Evolutionary conservation across 2,113 vertebrate genomes (phyloP), one percentile per base, ranked within the genome.

Genomic region (Tachysurus vachellii): DNA sequence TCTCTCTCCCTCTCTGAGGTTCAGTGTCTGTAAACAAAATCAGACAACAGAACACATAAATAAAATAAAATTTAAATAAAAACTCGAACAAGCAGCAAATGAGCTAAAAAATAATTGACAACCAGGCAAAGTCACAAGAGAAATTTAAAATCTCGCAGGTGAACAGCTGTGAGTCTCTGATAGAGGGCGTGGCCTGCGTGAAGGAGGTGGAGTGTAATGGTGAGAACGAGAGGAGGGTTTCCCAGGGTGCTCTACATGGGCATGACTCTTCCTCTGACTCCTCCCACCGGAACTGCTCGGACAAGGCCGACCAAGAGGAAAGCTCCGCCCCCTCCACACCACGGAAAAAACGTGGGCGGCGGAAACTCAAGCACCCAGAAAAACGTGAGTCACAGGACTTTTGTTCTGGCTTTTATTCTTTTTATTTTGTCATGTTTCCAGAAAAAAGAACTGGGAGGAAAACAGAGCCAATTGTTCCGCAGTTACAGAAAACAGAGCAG

Each of bases 261-360:
- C 85, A 82, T 28, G 68, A 84, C 84, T 85, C 87, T 23, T 88
- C 87, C 66, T 87, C 80, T 12, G 95, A 94, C 82, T 93, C 95
- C 87, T 92, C 93, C 42, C 92, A 96, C 92, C 95, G 95, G 91
- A 99, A 98, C 28, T 96, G 97, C 70, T 95, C 96, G 89, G 96
- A 96, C 86, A 96, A 95, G 85, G 96, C 95, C 83, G 94, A 95
- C 75, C 94, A 94, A 9, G 96, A 96, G 85, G 87, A 88, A 61
- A 96, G 97, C 61, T 93, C 95, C 6, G 92, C 94, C 89, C 92
- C 93, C 47, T 93, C 92, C 71, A 92, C 93, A 64, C 91, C 92
- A 76, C 94, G 93, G 87, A 95, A 94, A 91, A 95, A 93, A 90
- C 92, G 93, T 2, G 93, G 94, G 73, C 91, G 94, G 59, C 92